These are phyloP conservation scores for Ophion obscuratus DNA, from an alignment of 2,888 invertebrate genomes.

Conservation along the genomic window DNA sequence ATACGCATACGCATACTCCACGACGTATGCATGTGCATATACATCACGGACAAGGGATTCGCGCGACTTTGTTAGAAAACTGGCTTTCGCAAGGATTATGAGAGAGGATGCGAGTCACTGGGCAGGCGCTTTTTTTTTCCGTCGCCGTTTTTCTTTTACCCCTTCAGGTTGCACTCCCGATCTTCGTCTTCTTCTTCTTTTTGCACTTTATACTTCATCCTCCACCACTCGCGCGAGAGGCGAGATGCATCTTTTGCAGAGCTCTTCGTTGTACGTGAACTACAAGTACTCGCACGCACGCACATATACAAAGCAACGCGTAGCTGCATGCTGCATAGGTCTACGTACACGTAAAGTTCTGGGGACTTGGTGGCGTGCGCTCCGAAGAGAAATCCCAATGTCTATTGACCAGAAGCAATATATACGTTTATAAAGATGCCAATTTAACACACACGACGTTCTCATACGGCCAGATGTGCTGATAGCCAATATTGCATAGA, in stretches of 20 bases:
- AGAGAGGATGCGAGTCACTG: slow-evolving; percentile 61
- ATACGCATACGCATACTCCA: not conserved
- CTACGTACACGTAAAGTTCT: no score
- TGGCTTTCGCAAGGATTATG: slow-evolving; percentile 59
- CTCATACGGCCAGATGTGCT: no score
- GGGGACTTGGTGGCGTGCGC: slow-evolving; percentile 30
- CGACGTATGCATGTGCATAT: slow-evolving; percentile 17
- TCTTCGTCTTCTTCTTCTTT: slow-evolving; percentile 33
- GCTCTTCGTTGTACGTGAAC: slow-evolving; percentile 16
- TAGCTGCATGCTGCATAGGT: no score
- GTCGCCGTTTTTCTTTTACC: slow-evolving; percentile 13
- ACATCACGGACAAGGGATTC: slow-evolving; percentile 25
- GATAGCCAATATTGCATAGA: no score
- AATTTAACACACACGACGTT: no score
- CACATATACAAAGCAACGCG: not conserved
- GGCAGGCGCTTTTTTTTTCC: slow-evolving; percentile 40
- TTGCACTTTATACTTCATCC: slow-evolving; percentile 10
- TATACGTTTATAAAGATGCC: no score
- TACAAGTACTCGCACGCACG: slow-evolving; percentile 1
- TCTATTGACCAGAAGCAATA: no score
- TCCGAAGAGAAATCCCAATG: slow-evolving; percentile 58
- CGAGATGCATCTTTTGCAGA: slow-evolving; percentile 37
- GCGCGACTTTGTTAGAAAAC: slow-evolving; percentile 62
- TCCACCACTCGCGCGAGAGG: slow-evolving; percentile 14
- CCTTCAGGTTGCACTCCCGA: slow-evolving; percentile 39